Base-by-base conservation (phyloP, 2,888 invertebrate species). In the Drosophila kambysellisi region DNA sequence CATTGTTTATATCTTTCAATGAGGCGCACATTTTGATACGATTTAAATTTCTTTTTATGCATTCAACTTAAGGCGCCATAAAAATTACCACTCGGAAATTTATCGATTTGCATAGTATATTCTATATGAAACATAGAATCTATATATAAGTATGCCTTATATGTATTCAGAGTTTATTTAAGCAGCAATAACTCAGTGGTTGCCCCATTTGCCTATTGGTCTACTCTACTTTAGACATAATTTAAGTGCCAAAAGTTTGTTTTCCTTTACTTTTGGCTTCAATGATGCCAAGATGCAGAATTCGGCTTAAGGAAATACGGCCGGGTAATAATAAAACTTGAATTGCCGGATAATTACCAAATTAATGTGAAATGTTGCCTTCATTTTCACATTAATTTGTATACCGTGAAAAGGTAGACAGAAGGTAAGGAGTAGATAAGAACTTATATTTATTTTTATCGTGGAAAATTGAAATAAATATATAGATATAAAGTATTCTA, bases 1-100 rank as follows among this genome's bases (percentile, higher is more conserved):
- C 67, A 68, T 76, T 79, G 79, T 79, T 86, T 83, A 83, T 68
- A 67, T 54, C 61, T 65, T 62, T 59, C 35, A 30, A 67, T 61
- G 43, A 37, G 41, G 53, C 46, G 46, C 66, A 66, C 33, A 65
- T 72, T 66, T 61, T 32, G 60, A 41, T 77, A 30, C 53, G 43
- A 74, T 69, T 79, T 58, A 32, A 46, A 70, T 82, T 77, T 71
- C 57, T 39, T 67, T 53, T 70, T 37, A 79, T 74, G 54, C 46
- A 61, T 68, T 70, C 48, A 54, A 57, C 58, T 64, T 59, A 70
- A 65, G 70, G 41, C 52, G 46, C 67, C 59, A 70, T 81, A 61
- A 58, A 73, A 65, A 73, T 54, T 51, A 17, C 25, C 39, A 57
- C 43, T 43, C 25, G 39, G n/a, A 53, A 63, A 43, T 68, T 32